phyloP scores from a whole-genome alignment of 1,140 invertebrate species.

The Acyrthosiphon pisum region DNA sequence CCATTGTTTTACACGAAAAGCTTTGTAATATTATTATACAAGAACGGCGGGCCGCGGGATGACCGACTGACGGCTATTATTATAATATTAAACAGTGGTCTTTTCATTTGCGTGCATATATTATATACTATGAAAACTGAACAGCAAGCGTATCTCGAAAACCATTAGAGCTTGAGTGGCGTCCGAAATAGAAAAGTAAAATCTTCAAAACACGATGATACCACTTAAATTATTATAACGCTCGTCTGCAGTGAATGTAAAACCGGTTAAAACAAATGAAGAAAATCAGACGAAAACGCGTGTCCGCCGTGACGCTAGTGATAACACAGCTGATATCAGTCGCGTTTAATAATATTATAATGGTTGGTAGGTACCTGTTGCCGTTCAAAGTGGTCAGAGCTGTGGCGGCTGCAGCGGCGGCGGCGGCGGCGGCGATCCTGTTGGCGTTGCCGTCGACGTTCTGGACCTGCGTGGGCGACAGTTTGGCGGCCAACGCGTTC shows the following conservation, averaged over 20 bases:
- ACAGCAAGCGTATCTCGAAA: no score
- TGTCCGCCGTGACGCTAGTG: no score
- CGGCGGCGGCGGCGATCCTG: neutral
- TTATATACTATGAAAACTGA: no score
- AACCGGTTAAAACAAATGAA: neutral
- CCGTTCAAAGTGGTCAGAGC: conserved; percentile 25
- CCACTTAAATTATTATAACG: no score
- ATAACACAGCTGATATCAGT: no score
- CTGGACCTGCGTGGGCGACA: conserved; percentile 37
- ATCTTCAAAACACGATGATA: no score
- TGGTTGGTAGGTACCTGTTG: conserved; percentile 1
- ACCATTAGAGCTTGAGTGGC: no score
- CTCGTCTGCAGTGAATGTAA: neutral
- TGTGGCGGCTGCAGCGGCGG: conserved; percentile 5
- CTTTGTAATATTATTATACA: neutral
- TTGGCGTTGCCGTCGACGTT: conserved; percentile 43
- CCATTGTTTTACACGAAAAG: neutral
- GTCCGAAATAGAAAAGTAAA: no score
- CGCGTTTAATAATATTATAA: neutral
- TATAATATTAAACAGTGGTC: neutral
- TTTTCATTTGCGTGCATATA: neutral
- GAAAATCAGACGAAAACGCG: neutral
- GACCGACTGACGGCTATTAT: neutral
- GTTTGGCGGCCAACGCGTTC: conserved; percentile 52
- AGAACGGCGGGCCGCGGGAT: neutral